phyloP scores from a whole-genome alignment of 2,113 vertebrate genomes.

The Pardalotus punctatus region DNA sequence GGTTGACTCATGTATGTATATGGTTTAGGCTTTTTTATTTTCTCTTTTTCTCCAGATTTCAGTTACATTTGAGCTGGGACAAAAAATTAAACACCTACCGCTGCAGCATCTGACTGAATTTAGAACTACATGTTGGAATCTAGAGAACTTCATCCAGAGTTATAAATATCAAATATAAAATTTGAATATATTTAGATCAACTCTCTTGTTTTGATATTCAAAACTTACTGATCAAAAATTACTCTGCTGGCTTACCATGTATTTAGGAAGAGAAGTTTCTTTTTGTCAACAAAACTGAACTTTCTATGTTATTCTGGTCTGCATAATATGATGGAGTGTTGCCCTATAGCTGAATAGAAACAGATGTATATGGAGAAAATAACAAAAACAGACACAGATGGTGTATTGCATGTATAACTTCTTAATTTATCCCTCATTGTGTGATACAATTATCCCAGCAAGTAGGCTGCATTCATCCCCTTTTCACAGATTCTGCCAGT shows the following conservation, averaged over 20 bases:
- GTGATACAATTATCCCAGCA: slow-evolving; percentile 27
- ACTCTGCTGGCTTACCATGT: slow-evolving; percentile 6
- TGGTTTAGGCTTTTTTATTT: background rate
- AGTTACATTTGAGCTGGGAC: background rate
- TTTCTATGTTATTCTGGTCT: slow-evolving; percentile 63
- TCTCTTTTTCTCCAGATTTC: background rate
- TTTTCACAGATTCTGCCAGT: slow-evolving; percentile 37
- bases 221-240: slow-evolving; percentile 51
- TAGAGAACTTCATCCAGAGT: background rate
- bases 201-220: slow-evolving; percentile 12
- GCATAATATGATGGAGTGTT: slow-evolving; percentile 72
- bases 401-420: slow-evolving; percentile 64
- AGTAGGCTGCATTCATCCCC: slow-evolving; percentile 46
- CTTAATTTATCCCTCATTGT: slow-evolving; percentile 73
- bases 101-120: background rate
- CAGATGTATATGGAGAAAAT: slow-evolving; percentile 70
- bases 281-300: slow-evolving; percentile 50
- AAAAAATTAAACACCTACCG: background rate
- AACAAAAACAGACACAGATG: slow-evolving; percentile 75
- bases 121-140: background rate
- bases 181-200: slow-evolving; percentile 20
- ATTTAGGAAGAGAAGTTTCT: slow-evolving; percentile 42
- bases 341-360: slow-evolving; percentile 71
- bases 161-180: slow-evolving; percentile 11
- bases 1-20: background rate